phyloP scores from a whole-genome alignment of 53 echinoderm and acorn worm species.

The Henricia sp. region DNA sequence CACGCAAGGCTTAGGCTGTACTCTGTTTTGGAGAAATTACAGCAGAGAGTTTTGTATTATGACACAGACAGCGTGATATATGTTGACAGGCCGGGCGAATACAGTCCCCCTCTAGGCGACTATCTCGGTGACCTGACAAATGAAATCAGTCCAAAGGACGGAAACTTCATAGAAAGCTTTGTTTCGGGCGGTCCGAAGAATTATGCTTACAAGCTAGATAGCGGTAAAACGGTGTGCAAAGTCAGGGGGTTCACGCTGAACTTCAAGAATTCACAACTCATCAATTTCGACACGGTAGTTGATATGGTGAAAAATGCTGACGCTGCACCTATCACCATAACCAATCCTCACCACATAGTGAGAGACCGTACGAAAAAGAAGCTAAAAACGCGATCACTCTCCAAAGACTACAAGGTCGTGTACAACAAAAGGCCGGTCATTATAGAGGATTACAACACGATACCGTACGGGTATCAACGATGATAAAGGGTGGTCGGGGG shows the following conservation, averaged over 20 bases:
- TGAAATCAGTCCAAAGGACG: too few relatives aligned
- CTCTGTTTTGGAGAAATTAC: background rate
- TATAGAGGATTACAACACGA: constrained; percentile 3
- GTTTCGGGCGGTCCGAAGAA: constrained; percentile 39
- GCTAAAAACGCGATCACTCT: constrained; percentile 19
- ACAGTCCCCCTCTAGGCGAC: too few relatives aligned
- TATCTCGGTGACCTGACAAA: too few relatives aligned
- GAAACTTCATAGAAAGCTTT: too few relatives aligned
- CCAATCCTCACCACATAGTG: constrained; percentile 18
- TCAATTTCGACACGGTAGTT: constrained; percentile 50
- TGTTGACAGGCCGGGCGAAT: background rate
- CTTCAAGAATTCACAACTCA: constrained; percentile 4
- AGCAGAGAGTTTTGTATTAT: background rate
- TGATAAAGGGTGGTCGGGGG: background rate
- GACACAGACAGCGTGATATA: constrained; percentile 54
- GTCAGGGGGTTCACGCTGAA: constrained; percentile 11
- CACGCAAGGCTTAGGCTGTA: constrained; percentile 42
- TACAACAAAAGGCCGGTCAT: constrained; percentile 50
- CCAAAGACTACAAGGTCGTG: constrained; percentile 31
- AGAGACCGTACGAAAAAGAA: constrained; percentile 53
- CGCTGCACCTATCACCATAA: background rate
- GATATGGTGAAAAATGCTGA: constrained; percentile 14
- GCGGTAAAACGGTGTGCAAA: background rate
- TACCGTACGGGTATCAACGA: constrained; percentile 29
- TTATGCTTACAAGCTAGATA: constrained; percentile 23